Percentiles rank a stretch among this genome's conserved stretches.
These are phyloP conservation scores for Octopus bimaculoides DNA, from an alignment of 1,140 invertebrate genomes.

Conservation along the genomic window DNA sequence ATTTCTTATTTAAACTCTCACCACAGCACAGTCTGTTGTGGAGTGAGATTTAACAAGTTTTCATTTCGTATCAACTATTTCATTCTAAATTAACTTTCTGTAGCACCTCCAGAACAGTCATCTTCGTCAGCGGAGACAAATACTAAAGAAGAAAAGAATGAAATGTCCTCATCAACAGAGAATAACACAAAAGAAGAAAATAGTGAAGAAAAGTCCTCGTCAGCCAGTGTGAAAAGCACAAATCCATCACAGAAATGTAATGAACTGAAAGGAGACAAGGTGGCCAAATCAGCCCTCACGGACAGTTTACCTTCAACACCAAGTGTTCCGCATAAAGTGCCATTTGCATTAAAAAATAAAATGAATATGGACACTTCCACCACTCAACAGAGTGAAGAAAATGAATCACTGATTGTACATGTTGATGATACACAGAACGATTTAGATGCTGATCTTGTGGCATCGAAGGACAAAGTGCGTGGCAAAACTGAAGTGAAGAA, in stretches of 20 bases:
- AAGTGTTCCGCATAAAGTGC: not conserved
- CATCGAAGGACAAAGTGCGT: not conserved
- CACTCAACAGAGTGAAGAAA: constrained; percentile 1
- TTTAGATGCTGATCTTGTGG: not conserved
- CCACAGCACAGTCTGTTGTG: constrained; percentile 9
- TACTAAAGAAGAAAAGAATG: not conserved
- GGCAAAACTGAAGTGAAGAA: constrained; percentile 3
- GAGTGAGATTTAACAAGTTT: not conserved
- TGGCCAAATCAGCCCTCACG: not conserved
- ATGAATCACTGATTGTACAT: constrained; percentile 7
- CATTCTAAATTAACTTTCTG: constrained; percentile 16
- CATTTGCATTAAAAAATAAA: not conserved
- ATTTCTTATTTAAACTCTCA: not conserved
- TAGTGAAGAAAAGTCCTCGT: not conserved
- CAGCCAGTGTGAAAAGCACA: no score
- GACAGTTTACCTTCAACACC: not conserved
- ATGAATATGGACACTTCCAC: not conserved
- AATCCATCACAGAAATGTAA: not conserved
- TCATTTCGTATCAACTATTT: constrained; percentile 13
- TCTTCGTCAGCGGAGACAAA: not conserved
- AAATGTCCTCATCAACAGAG: not conserved
- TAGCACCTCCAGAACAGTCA: constrained; percentile 7
- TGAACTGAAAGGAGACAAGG: not conserved
- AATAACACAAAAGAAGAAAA: not conserved
- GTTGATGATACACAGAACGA: constrained; percentile 9